A percentile compares a stretch with the other conserved stretches of the same genome.
Evolutionary conservation across 1,140 invertebrate species (phyloP).

Genomic region (Nixonia krombeini): DNA sequence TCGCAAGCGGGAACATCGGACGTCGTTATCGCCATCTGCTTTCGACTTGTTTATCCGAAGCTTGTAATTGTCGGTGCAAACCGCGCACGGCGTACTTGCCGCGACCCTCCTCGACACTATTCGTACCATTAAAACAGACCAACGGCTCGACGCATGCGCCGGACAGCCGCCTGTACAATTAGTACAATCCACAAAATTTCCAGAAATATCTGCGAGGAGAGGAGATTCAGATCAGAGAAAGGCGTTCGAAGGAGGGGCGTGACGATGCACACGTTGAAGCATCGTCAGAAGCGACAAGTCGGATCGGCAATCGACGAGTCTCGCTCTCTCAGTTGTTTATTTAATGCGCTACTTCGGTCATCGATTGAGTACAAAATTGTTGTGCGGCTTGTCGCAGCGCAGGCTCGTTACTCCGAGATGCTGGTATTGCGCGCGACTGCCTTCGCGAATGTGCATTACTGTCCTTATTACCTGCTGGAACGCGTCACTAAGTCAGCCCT

Average conservation of each 20-base stretch:
- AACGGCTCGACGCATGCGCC: slow-evolving; percentile 30
- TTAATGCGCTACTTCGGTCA: slow-evolving; percentile 28
- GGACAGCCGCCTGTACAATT: slow-evolving; percentile 27
- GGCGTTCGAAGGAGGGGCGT: too few relatives aligned
- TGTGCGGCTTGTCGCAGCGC: slow-evolving; percentile 15
- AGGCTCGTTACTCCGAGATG: slow-evolving; percentile 17
- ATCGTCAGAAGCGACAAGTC: background rate
- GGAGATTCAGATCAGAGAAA: too few relatives aligned
- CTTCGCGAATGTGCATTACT: background rate
- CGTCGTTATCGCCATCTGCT: too few relatives aligned
- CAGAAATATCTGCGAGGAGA: background rate
- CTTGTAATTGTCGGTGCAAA: slow-evolving; percentile 23
- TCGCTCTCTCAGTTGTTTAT: slow-evolving; percentile 27
- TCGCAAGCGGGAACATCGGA: too few relatives aligned
- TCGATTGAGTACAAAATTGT: slow-evolving; percentile 36
- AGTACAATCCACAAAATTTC: slow-evolving; percentile 15
- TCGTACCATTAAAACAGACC: slow-evolving; percentile 35
- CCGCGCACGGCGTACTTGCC: slow-evolving; percentile 37
- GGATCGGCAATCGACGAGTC: background rate
- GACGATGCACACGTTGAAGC: too few relatives aligned
- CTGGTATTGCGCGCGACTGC: slow-evolving; percentile 11
- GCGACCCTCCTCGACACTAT: slow-evolving; percentile 42
- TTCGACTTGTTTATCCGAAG: slow-evolving; percentile 5
- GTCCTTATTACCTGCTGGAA: too few relatives aligned
- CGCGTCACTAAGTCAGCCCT: too few relatives aligned